phyloP scores from a whole-genome alignment of 2,888 invertebrate genomes.

The Tetragonula carbonaria region DNA sequence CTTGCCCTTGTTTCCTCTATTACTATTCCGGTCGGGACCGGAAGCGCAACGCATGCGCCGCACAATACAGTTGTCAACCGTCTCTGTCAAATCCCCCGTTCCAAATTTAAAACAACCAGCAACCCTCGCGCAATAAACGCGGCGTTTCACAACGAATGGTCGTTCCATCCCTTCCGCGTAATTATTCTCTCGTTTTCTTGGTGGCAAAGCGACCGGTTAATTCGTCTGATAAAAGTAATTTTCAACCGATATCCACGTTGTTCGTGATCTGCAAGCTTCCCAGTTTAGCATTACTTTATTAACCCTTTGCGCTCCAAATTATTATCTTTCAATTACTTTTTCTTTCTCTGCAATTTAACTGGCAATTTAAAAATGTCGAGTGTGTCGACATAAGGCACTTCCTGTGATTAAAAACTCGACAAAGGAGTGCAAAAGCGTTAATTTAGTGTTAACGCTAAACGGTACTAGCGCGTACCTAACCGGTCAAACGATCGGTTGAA shows the following conservation, averaged over 20 bases:
- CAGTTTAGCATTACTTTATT: not conserved
- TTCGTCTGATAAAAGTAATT: not conserved
- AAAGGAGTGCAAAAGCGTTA: too few species aligned
- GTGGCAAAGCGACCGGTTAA: not conserved
- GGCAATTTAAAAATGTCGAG: too few species aligned
- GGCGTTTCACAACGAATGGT: conserved; percentile 12
- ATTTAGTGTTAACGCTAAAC: too few species aligned
- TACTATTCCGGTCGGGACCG: conserved; percentile 27
- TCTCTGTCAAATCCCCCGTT: conserved; percentile 30
- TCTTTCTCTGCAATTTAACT: too few species aligned
- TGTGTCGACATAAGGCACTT: too few species aligned
- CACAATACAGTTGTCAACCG: conserved; percentile 34
- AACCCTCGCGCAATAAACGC: conserved; percentile 1
- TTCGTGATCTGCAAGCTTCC: not conserved
- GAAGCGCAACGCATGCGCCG: conserved; percentile 28
- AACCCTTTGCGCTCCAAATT: too few species aligned
- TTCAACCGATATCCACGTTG: not conserved
- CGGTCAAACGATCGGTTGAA: too few species aligned
- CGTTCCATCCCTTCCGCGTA: conserved; percentile 8
- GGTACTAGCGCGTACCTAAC: too few species aligned
- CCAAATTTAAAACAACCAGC: conserved; percentile 28
- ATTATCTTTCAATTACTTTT: too few species aligned
- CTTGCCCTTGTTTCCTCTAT: conserved; percentile 32
- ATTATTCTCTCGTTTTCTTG: conserved; percentile 7
- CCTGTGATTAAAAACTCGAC: too few species aligned